A percentile compares a stretch with the other conserved stretches of the same genome.
These are phyloP conservation scores for Indicator maculatus DNA, from an alignment of 2,113 vertebrate genomes.

Conservation along the genomic window DNA sequence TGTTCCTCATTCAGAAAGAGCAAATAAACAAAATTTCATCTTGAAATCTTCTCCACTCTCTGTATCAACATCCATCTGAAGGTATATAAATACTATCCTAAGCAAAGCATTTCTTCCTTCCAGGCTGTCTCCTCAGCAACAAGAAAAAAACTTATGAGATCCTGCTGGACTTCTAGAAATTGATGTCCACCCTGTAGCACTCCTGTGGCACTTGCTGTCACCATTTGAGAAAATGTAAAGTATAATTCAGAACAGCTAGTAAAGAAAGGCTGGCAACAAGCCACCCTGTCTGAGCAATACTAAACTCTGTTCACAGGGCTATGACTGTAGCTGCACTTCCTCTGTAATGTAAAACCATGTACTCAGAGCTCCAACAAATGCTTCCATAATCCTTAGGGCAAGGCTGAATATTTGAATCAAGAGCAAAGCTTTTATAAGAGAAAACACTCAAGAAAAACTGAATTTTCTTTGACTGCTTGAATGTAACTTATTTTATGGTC, in stretches of 20 bases:
- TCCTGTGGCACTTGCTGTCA: neutral
- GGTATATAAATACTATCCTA: neutral
- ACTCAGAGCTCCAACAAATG: neutral
- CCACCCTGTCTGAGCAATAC: neutral
- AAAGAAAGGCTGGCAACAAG: neutral
- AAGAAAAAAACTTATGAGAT: neutral
- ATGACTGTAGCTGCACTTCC: neutral
- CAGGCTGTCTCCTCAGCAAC: neutral
- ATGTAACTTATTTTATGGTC: neutral
- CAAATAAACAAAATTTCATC: neutral
- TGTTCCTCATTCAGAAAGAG: rapidly evolving
- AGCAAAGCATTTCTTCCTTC: neutral
- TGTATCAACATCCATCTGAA: neutral
- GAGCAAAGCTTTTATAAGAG: neutral
- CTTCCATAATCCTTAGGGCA: neutral
- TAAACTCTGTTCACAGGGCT: neutral
- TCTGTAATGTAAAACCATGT: neutral
- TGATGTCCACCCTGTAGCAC: neutral
- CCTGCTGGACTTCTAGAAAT: neutral
- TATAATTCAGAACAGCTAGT: neutral
- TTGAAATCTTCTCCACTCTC: rapidly evolving
- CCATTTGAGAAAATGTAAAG: neutral
- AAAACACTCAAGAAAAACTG: neutral
- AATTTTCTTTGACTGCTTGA: neutral
- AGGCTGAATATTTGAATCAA: neutral